Evolutionary conservation across 2,888 invertebrate genomes (phyloP), one percentile per base, ranked within the genome.

Genomic region (Melitaea athalia): DNA sequence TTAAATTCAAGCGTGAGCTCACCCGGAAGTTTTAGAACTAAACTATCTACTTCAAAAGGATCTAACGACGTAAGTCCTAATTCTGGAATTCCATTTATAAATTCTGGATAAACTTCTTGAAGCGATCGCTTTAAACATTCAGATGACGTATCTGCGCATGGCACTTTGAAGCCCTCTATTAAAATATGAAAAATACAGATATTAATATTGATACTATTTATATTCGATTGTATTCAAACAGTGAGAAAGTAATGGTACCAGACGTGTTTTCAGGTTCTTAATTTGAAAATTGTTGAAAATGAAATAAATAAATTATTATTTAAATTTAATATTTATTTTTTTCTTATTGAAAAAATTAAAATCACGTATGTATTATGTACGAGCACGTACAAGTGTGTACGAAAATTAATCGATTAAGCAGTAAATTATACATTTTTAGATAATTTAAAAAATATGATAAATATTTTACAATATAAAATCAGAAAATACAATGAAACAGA

Each of bases 21-120:
- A 24, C 84, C 85, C 15, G 85, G 79, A 31, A 89, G 70, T 4
- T 74, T 74, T 11, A 88, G 65, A 45, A 82, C 74, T 12, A 88
- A 59, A 31, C 81, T 75, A 7, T 84, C 76, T 8, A 88, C 75
- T 14, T 66, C 17, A 47, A 85, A 84, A 0, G 89, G 87, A 68
- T 89, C 88, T 12, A 86, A 67, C 12, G 76, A 57, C 31, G 80
- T 76, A 11, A 86, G 72, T 0, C 81, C 85, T 3, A 83, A 67
- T 53, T 84, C 83, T 10, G 84, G 81, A 5, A 79, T 63, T 0
- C 87, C 88, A 11, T 74, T 74, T 6, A 81, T 74, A 60, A 88
- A 81, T 17, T 67, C 74, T 2, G 83, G 83, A 15, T 84, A 50
- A 0, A 79, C 78, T 0, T 72, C 69, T 74, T 86, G 84, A 0